Conservation (phyloP, 2,113 vertebrate species). For the Pitta sordida region DNA sequence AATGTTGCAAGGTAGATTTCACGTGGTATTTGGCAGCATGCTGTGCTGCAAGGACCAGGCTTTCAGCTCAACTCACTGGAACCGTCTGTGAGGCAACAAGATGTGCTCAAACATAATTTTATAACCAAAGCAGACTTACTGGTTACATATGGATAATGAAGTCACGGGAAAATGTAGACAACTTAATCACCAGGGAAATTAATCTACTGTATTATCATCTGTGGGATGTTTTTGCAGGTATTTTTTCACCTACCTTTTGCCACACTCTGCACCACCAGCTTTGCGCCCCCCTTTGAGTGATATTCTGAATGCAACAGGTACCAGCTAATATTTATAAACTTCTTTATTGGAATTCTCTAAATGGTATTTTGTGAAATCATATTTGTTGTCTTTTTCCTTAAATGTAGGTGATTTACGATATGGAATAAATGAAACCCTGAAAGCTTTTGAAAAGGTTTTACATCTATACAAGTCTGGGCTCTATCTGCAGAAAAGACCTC, state of each 20-base stretch:
- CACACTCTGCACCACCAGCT: constrained; percentile 81
- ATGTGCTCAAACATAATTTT: not conserved
- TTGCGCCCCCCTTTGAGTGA: constrained; percentile 80
- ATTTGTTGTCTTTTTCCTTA: not conserved
- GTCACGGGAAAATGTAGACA: not conserved
- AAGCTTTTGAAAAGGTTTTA: constrained; percentile 85
- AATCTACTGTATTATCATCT: constrained; percentile 1
- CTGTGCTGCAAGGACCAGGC: not conserved
- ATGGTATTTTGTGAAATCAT: not conserved
- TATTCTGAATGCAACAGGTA: constrained; percentile 91
- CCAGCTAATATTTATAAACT: not conserved
- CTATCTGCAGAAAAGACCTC: constrained; percentile 78
- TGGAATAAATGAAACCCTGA: constrained; percentile 81
- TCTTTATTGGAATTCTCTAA: not conserved
- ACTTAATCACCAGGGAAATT: not conserved
- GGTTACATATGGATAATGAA: not conserved
- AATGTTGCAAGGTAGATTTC: not conserved
- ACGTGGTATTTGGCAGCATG: not conserved
- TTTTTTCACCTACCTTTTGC: constrained; percentile 92
- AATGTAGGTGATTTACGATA: constrained; percentile 81
- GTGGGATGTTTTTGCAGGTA: constrained; percentile 75
- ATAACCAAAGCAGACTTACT: not conserved
- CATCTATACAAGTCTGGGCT: constrained; percentile 85
- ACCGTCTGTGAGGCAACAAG: not conserved
- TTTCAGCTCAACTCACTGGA: not conserved